A percentile compares a stretch with the other conserved stretches of the same genome.
phyloP scores from a whole-genome alignment of 2,113 vertebrate genomes.

The Phylloscopus whistleri region DNA sequence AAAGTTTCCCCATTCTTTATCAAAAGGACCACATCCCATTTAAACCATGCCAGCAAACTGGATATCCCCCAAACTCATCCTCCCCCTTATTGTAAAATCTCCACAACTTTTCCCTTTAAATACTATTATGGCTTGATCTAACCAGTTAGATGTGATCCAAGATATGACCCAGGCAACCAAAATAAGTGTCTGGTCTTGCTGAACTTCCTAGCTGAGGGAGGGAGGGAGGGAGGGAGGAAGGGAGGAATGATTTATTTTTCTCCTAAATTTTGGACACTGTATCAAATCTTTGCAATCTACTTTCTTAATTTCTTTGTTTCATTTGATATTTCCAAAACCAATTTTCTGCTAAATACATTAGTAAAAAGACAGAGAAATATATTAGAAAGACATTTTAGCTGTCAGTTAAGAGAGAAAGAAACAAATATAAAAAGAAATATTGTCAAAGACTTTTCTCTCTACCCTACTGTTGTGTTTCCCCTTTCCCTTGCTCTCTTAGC shows the following conservation, averaged over 20 bases:
- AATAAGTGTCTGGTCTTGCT: background rate
- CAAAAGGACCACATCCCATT: background rate
- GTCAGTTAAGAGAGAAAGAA: background rate
- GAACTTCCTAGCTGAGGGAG: background rate
- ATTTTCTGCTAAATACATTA: background rate
- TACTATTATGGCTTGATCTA: too few relatives aligned
- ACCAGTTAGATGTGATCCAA: background rate
- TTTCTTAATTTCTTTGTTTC: background rate
- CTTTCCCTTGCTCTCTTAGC: background rate
- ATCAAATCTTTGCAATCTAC: background rate
- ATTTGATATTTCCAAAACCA: background rate
- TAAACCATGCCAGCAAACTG: background rate
- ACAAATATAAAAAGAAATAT: background rate
- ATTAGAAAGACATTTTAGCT: background rate
- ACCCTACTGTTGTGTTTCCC: background rate
- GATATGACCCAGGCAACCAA: background rate
- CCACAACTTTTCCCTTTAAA: background rate
- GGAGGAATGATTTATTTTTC: background rate
- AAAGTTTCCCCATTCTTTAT: background rate
- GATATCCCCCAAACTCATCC: background rate
- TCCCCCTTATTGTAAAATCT: background rate
- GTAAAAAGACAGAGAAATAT: background rate
- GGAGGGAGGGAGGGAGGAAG: too few relatives aligned
- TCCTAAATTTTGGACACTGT: background rate
- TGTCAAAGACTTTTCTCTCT: background rate